Evolutionary conservation across 1,140 invertebrate species (phyloP).

Genomic region (Eupristina koningsbergeri): DNA sequence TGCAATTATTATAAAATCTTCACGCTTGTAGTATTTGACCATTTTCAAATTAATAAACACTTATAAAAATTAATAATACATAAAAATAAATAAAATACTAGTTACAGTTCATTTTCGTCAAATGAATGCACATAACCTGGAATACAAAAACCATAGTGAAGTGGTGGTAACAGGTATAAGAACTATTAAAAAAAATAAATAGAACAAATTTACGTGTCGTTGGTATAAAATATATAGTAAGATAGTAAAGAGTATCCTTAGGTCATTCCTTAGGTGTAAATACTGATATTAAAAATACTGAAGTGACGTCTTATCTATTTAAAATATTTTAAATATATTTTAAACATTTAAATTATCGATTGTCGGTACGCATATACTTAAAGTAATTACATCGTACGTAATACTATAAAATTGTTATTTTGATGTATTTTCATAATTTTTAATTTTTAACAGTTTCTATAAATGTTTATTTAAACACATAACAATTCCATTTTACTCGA

Average conservation of each 20-base stretch:
- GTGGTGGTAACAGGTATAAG: constrained; percentile 30
- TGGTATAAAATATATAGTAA: constrained; percentile 31
- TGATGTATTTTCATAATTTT: constrained; percentile 41
- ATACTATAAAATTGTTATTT: constrained; percentile 38
- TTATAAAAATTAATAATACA: constrained; percentile 8
- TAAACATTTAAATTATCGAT: too few species aligned
- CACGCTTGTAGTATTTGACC: background rate
- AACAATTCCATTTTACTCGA: background rate
- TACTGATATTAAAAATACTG: constrained; percentile 74
- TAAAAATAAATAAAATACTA: background rate
- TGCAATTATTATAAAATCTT: constrained; percentile 25
- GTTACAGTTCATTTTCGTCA: background rate
- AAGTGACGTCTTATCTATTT: constrained; percentile 55
- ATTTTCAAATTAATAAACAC: constrained; percentile 2
- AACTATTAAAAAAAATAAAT: too few species aligned
- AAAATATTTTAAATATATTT: constrained; percentile 26
- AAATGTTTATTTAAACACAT: background rate
- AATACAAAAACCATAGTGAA: constrained; percentile 16
- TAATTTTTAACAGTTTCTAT: background rate
- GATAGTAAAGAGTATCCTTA: constrained; percentile 45
- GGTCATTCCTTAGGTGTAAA: constrained; percentile 59
- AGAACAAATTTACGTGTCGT: constrained; percentile 10
- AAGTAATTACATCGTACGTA: background rate
- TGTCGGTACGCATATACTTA: constrained; percentile 6
- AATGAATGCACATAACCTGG: background rate